Evolutionary conservation across 2,888 invertebrate genomes (phyloP).

Genomic region (Microplitis manilae): DNA sequence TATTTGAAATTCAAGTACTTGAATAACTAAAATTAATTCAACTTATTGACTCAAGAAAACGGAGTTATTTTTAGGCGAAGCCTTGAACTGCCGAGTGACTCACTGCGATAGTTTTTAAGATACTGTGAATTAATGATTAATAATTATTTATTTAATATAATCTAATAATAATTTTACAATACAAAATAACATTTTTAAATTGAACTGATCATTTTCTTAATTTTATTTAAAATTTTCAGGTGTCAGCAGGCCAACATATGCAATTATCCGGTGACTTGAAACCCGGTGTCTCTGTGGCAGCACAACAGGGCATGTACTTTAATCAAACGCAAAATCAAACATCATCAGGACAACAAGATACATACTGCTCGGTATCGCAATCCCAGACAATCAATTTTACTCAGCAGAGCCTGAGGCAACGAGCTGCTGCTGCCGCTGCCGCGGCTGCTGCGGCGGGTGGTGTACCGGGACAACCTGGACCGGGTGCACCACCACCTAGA

Average conservation of each 20-base stretch:
- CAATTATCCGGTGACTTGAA: slow-evolving; percentile 82
- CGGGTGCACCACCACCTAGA: slow-evolving; percentile 51
- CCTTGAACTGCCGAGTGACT: not conserved
- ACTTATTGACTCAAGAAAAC: not conserved
- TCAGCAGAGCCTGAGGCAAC: slow-evolving; percentile 79
- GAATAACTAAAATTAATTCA: not conserved
- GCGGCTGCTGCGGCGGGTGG: slow-evolving; percentile 69
- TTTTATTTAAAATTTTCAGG: slow-evolving; percentile 73
- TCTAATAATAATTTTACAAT: not conserved
- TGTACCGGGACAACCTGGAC: slow-evolving; percentile 60
- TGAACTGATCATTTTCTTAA: not conserved
- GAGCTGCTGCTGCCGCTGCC: slow-evolving; percentile 73
- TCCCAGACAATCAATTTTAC: slow-evolving; percentile 90
- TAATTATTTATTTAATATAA: not conserved
- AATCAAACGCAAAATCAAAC: slow-evolving; percentile 68
- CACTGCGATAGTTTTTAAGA: not conserved
- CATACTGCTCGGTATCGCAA: slow-evolving; percentile 83
- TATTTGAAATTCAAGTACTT: not conserved
- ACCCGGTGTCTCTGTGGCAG: slow-evolving; percentile 85
- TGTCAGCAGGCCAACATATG: slow-evolving; percentile 90
- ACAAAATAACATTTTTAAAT: not conserved
- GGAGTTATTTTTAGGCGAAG: not conserved
- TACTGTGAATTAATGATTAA: not conserved
- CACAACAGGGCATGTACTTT: slow-evolving; percentile 88
- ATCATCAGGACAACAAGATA: slow-evolving; percentile 72